These are phyloP conservation scores for Platysteira castanea DNA, from an alignment of 2,113 vertebrate genomes.

Conservation along the genomic window DNA sequence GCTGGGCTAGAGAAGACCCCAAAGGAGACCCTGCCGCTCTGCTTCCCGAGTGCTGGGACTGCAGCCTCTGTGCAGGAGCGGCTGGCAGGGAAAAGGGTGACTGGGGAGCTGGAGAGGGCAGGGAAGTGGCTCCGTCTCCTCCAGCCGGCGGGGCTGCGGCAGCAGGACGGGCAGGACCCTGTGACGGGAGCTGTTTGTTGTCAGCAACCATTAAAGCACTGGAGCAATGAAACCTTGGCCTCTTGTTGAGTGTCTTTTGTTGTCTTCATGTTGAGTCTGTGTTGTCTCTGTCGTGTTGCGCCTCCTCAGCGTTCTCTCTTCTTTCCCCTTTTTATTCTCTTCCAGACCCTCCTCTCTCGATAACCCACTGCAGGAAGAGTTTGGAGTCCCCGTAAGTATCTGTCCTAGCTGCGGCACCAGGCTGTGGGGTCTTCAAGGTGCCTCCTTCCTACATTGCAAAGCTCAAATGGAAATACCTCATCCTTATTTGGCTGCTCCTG, in stretches of 20 bases:
- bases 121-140: not conserved
- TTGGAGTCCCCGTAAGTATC: conserved; percentile 98
- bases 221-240: conserved; percentile 53
- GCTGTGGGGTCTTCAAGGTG: not conserved
- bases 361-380: conserved; percentile 99
- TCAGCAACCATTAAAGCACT: conserved; percentile 60
- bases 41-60: not conserved
- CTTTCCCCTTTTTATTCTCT: conserved; percentile 58
- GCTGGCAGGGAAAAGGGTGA: not conserved
- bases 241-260: conserved; percentile 58
- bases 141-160: not conserved
- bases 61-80: not conserved
- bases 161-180: conserved; percentile 21
- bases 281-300: conserved; percentile 12
- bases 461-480: not conserved
- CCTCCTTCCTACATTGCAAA: not conserved
- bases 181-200: conserved; percentile 43
- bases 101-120: not conserved
- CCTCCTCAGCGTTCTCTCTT: conserved; percentile 62
- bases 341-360: conserved; percentile 96
- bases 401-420: not conserved
- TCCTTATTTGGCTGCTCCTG: not conserved
- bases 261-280: conserved; percentile 32
- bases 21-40: not conserved
- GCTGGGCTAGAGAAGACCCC: conserved; percentile 1